Conservation (phyloP, 2,797 vertebrate genomes). For the Acrocephalus scirpaceus region DNA sequence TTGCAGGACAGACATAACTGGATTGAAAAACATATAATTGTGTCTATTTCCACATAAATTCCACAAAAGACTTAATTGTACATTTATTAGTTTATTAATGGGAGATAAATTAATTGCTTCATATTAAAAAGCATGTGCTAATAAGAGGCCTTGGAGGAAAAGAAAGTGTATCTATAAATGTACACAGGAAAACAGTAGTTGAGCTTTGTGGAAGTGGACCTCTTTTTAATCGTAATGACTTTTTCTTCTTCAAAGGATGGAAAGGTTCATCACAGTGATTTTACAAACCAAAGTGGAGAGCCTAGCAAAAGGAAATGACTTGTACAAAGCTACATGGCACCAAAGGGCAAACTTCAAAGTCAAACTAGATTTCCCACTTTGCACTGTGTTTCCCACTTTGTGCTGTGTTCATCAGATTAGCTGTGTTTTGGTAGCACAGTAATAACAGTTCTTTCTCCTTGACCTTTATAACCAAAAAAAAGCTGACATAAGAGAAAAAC, state of each 20-base stretch:
- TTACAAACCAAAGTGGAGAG: background rate
- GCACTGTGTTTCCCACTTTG: no score
- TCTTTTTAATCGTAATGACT: background rate
- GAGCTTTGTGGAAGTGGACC: background rate
- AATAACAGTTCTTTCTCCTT: slow-evolving; percentile 18
- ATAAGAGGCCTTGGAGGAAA: background rate
- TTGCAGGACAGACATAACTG: background rate
- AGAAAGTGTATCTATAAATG: background rate
- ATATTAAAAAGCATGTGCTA: background rate
- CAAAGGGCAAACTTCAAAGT: background rate
- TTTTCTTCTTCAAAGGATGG: background rate
- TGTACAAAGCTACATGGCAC: background rate
- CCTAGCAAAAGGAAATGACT: background rate
- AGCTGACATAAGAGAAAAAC: background rate
- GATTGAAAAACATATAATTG: background rate
- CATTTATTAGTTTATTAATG: background rate
- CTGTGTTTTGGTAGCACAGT: background rate
- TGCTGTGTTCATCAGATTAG: background rate
- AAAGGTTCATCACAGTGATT: background rate
- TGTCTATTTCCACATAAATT: background rate
- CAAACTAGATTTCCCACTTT: background rate
- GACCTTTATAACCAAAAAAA: slow-evolving; percentile 13
- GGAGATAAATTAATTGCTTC: background rate
- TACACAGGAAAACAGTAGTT: background rate
- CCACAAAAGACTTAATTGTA: background rate